Base-by-base conservation (phyloP, 2,113 vertebrate species). In the Solea senegalensis region DNA sequence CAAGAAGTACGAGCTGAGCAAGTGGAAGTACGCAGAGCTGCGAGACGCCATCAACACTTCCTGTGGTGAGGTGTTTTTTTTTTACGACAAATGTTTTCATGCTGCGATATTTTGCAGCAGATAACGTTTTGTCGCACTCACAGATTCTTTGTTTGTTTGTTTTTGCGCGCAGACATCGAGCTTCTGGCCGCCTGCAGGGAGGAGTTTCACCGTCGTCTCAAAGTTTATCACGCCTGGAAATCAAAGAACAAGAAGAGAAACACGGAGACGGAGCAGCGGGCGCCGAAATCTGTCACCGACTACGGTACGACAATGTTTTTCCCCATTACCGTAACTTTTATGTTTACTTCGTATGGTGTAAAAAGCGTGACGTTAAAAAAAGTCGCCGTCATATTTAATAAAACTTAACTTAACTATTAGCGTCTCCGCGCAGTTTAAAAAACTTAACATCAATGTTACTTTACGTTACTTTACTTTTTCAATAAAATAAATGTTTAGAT, bases 201-300 rank as follows among this genome's bases (percentile, higher is more conserved):
- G 88, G 98, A 99, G 90, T 99, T 99, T 82, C 98, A 99, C 84
- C 95, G 98, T 62, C 92, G 97, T 34, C 94, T 99, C 65, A 98
- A 99, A 83, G 97, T 99, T 0, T 99, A 99, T 80, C 98, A 99
- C 78, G 95, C 98, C 45, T 99, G 98, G 98, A 99, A 99, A 84
- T 95, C 97, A 62, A 98, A 94, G 95, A 99, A 99, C 81, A 99
- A 97, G 94, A 99, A 99, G 80, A 95, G 97, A 65, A 98, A 98
- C 75, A 75, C 94, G 0, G 96, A 98, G 57, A 46, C 93, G 9
- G 95, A 98, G 51, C 97, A 97, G 53, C 93, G 97, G 9, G 97
- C 94, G 57, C 98, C 98, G 1, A 98, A 97, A 65, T 97, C 94
- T 0, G 81, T 99, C 88, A 97, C 94, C 0, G 97, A 99, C 76